Conservation (phyloP, 1,140 invertebrate species). For the Drosophila yakuba region DNA sequence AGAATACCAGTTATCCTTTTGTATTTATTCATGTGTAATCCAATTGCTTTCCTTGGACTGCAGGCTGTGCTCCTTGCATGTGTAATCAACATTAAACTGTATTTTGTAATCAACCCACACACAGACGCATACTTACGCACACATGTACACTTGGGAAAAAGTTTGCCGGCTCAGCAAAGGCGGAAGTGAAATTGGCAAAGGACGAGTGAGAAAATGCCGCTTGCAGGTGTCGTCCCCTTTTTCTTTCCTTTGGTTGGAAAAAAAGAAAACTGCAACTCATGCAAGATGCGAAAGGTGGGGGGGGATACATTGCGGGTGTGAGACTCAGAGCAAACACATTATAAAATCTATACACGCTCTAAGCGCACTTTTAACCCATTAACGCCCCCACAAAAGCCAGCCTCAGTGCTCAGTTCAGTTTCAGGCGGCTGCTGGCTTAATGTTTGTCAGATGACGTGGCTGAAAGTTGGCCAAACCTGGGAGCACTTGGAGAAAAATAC, state of each 20-base stretch:
- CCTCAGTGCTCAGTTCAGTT: slow-evolving; percentile 9
- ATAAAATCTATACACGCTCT: slow-evolving; percentile 78
- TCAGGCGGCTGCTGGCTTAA: slow-evolving; percentile 49
- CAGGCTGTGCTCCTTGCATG: slow-evolving; percentile 55
- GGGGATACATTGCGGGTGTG: background rate
- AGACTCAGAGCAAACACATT: slow-evolving; percentile 67
- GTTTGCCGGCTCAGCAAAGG: slow-evolving; percentile 66
- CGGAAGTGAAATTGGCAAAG: slow-evolving; percentile 69
- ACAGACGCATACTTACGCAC: slow-evolving; percentile 11
- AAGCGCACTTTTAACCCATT: slow-evolving; percentile 81
- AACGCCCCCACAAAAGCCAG: slow-evolving; percentile 61
- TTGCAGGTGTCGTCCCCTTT: slow-evolving; percentile 58
- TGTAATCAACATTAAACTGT: slow-evolving; percentile 82
- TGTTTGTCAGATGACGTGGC: slow-evolving; percentile 70
- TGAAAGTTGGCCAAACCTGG: slow-evolving; percentile 48
- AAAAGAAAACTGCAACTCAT: slow-evolving; percentile 65
- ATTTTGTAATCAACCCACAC: slow-evolving; percentile 76
- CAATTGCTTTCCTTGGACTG: slow-evolving; percentile 26
- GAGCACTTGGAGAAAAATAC: slow-evolving; percentile 4
- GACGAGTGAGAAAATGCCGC: slow-evolving; percentile 34
- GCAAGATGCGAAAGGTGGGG: slow-evolving; percentile 25
- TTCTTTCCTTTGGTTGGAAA: slow-evolving; percentile 38
- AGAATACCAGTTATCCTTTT: background rate
- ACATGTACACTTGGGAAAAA: slow-evolving; percentile 39
- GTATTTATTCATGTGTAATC: slow-evolving; percentile 5